Evolutionary conservation across 2,888 invertebrate genomes (phyloP), one percentile per base, ranked within the genome.

Genomic region (Leucozona laternaria): DNA sequence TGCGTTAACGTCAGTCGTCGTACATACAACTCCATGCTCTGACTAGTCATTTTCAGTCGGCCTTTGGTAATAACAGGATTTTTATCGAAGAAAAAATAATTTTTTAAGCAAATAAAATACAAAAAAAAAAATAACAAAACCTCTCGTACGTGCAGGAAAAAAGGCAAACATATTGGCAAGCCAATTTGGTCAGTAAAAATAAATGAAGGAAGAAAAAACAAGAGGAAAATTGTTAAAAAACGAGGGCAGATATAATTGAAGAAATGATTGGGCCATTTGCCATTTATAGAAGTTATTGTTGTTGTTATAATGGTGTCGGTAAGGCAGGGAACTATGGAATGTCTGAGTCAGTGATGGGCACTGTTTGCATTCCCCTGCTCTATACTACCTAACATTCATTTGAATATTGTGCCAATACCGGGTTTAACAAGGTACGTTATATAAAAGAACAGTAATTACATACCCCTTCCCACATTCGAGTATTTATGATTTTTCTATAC

Each of bases 211-310:
- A 17, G n/a, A 53, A 62, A 53, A 22, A 62, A 22, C 25, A 40
- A 22, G 55, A 50, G 17, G 57, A 75, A 66, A 73, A 68, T 57
- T 57, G 25, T 60, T 45, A 70, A 62, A 62, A 75, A 83, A 79
- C 53, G 75, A 71, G 64, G 79, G 55, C 75, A 82, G 75, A 71
- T 76, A 77, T 85, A 80, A 80, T 80, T 85, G 76, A 72, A 45
- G 43, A 76, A 72, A 80, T 72, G 60, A 81, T 80, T 85, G 66
- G 72, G 73, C 62, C 76, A 85, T 81, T 85, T 85, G 72, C 81
- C 81, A 57, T 81, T 58, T 58, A 13, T 58, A 58, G 58, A 58
- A 37, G 34, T 20, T 85, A 76, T 62, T 57, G 79, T 70, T 60
- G 57, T 57, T 60, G 17, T 48, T 60, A 4, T 8, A 0, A 17